A percentile compares a stretch with the other conserved stretches of the same genome.
Evolutionary conservation across 2,888 invertebrate species (phyloP).

Genomic region (Hirtodrosophila alboralis): DNA sequence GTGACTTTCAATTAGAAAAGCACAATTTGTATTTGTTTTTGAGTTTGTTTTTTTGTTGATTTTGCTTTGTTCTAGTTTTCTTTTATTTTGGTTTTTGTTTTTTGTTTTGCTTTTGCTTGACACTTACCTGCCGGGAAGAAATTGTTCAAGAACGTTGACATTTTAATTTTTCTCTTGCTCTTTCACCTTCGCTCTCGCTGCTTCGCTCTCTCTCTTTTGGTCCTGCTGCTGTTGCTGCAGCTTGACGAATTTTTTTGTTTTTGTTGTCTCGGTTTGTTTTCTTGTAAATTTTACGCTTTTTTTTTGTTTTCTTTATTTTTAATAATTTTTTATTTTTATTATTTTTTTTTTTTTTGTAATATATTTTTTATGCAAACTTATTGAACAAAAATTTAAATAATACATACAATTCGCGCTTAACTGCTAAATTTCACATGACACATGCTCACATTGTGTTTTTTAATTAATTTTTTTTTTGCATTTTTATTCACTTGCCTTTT

Average conservation of each 20-base stretch:
- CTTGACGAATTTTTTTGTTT: constrained; percentile 18
- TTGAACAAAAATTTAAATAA: constrained; percentile 72
- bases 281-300: constrained; percentile 17
- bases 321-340: constrained; percentile 14
- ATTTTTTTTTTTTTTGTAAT: constrained; percentile 20
- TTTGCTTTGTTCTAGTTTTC: constrained; percentile 19
- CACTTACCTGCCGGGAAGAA: constrained; percentile 84
- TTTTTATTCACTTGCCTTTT: constrained; percentile 19
- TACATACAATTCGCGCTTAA: constrained; percentile 74
- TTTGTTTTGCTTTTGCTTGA: constrained; percentile 37
- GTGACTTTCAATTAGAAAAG: constrained; percentile 70
- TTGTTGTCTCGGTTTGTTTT: constrained; percentile 17
- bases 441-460: constrained; percentile 63
- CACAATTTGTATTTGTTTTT: constrained; percentile 15
- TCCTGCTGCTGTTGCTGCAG: constrained; percentile 25
- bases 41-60: neutral
- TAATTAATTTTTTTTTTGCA: constrained; percentile 15
- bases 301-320: constrained; percentile 16
- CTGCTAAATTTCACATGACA: constrained; percentile 72
- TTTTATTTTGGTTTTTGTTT: constrained; percentile 40
- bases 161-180: constrained; percentile 65
- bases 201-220: constrained; percentile 33
- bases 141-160: constrained; percentile 85
- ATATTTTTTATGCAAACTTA: constrained; percentile 42
- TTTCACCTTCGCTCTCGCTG: constrained; percentile 40